Base-by-base conservation (phyloP, 2,113 vertebrate genomes). In the Candoia aspera region DNA sequence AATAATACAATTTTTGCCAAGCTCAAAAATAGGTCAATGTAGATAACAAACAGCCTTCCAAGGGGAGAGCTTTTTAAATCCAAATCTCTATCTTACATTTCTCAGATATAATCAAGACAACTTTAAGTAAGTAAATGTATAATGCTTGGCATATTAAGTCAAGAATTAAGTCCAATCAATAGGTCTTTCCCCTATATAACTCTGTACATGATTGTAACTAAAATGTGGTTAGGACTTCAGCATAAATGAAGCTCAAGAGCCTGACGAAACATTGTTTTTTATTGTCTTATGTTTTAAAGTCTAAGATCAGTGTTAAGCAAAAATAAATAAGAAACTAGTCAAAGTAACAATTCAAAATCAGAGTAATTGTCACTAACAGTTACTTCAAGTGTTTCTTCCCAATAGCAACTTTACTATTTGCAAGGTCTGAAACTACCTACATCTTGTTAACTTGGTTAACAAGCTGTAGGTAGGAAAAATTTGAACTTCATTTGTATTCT, bases 401-500 rank as follows among this genome's bases (percentile, higher is more conserved):
- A 68, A 26, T 8, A 33, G 90, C 73, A 60, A 64, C 53, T 87
- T 29, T 92, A 93, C 94, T 93, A 13, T 88, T 57, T 90, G 83
- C 54, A 92, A 90, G 55, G 89, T 86, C 90, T 93, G 88, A 88
- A 96, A 93, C 87, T 33, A n/a, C n/a, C n/a, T n/a, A n/a, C n/a
- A n/a, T n/a, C n/a, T n/a, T n/a, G n/a, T n/a, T n/a, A n/a, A n/a
- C n/a, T n/a, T n/a, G n/a, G n/a, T n/a, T 24, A 23, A 12, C 37
- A 84, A 49, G 42, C 12, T 84, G n/a, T 73, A 33, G 68, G 42
- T 19, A 26, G 62, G 62, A 29, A 9, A 68, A 68, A 68, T 10
- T 8, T 46, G 83, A 49, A 24, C 37, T 23, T 84, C 9, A 37
- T 3, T 17, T 37, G 19, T 79, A 60, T 60, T 60, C 49, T 5